Base-by-base conservation (phyloP, 2,797 vertebrate genomes). In the Margarornis squamiger region DNA sequence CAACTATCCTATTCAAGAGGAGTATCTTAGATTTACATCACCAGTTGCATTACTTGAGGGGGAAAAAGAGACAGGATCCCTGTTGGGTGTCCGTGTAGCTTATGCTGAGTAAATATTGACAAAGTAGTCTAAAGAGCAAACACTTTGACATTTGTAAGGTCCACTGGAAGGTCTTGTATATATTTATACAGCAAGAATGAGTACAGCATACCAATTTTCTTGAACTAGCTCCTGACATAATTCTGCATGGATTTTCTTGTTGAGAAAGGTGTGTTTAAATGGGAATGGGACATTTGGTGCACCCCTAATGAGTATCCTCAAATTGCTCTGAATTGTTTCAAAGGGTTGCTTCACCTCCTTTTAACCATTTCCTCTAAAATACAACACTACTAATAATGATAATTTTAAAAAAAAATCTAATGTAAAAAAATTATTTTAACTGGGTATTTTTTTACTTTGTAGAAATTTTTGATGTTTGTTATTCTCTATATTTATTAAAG, bases 401-500 rank as follows among this genome's bases (percentile, higher is more conserved):
- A 72, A 32, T 16, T 16, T 63, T 7, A 17, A 1, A 26, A 57
- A 29, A 36, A 32, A 85, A 86, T 27, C 45, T 72, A 21, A 4
- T 88, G 90, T 93, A 67, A 91, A 38, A 36, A 54, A 78, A 48
- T 95, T 92, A 84, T 86, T 96, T 70, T 96, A 92, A 95, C 96
- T 82, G 92, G 68, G 21, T 14, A 70, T 82, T 95, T 97, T 97
- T 96, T 95, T 91, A 93, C 96, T 98, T 97, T 32, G 89, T 94
- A 95, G 92, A 95, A 91, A 92, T 96, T 93, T 97, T 98, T 98
- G 94, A 98, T 99, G 97, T 97, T 98, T 99, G 70, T 98, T 98
- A 97, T 98, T 97, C 98, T 98, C 98, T 99, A 95, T 98, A 98
- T 99, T 99, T 99, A 99, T 99, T 99, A 98, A 98, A 98, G 98